Evolutionary conservation across 2,113 vertebrate genomes (phyloP).

Genomic region (Todiramphus saurophagus): DNA sequence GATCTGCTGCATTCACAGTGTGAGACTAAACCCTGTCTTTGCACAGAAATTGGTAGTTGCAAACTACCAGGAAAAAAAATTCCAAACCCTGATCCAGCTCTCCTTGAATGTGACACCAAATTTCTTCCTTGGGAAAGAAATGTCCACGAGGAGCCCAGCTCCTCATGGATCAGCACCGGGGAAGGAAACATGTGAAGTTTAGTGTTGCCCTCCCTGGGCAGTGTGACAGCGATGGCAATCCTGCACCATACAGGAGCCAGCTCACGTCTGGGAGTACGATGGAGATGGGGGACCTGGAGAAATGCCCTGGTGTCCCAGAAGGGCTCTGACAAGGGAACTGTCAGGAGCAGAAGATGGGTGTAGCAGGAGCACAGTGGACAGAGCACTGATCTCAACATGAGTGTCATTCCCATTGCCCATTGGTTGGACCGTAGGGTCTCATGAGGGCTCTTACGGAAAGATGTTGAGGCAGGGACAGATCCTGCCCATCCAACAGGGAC

Average conservation of each 20-base stretch:
- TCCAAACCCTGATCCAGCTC: not conserved
- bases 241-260: not conserved
- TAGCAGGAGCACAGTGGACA: not conserved
- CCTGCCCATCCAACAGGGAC: fast-evolving
- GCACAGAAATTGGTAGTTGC: not conserved
- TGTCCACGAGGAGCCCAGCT: not conserved
- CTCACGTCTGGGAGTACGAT: not conserved
- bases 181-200: not conserved
- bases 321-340: not conserved
- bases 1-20: fast-evolving
- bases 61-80: not conserved
- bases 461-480: not conserved
- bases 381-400: not conserved
- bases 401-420: not conserved
- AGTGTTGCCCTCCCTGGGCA: fast-evolving
- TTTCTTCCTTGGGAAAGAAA: not conserved
- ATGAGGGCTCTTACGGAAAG: fast-evolving
- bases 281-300: not conserved
- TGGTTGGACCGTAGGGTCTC: not conserved
- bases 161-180: fast-evolving
- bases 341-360: not conserved
- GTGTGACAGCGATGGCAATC: not conserved
- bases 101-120: no score
- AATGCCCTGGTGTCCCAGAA: not conserved
- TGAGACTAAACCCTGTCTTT: not conserved